A percentile compares a stretch with the other conserved stretches of the same genome.
Evolutionary conservation across 2,888 invertebrate genomes (phyloP).

Genomic region (Scaptomyza tumidula): DNA sequence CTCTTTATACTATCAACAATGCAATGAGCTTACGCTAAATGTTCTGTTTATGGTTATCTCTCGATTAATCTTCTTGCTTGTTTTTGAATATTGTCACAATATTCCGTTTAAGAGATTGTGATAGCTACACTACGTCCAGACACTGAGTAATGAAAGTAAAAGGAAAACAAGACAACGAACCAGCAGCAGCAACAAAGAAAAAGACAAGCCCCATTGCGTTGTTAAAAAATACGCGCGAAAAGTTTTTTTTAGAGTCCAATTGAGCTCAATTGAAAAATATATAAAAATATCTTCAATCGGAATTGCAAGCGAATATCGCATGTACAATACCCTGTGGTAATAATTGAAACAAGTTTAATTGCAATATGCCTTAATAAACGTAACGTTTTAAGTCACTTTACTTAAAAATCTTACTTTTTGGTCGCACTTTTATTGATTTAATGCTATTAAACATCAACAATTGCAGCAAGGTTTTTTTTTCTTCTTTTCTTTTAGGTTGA

Average conservation of each 20-base stretch:
- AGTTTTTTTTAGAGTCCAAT: conserved; percentile 65
- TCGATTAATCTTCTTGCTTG: not conserved
- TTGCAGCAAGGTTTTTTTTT: not conserved
- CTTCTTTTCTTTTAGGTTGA: conserved; percentile 23
- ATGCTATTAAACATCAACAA: not conserved
- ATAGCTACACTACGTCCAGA: conserved; percentile 13
- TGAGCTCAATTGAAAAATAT: conserved; percentile 73
- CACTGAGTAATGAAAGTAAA: conserved; percentile 43
- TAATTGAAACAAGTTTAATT: not conserved
- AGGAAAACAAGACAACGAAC: conserved; percentile 38
- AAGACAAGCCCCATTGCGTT: conserved; percentile 44
- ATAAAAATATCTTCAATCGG: conserved; percentile 72
- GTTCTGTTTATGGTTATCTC: not conserved
- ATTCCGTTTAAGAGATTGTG: not conserved
- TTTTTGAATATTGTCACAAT: not conserved
- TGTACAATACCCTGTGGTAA: conserved; percentile 37
- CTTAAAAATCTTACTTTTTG: too few relatives aligned
- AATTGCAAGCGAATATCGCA: conserved; percentile 34
- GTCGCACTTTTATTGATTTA: not conserved
- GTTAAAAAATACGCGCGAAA: conserved; percentile 45
- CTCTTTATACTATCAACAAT: not conserved
- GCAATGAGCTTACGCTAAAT: not conserved
- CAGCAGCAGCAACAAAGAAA: conserved; percentile 18
- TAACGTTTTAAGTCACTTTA: not conserved
- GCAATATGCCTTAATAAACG: not conserved